These are phyloP conservation scores for Drosophila rufa DNA, from an alignment of 1,140 invertebrate genomes.

Conservation along the genomic window DNA sequence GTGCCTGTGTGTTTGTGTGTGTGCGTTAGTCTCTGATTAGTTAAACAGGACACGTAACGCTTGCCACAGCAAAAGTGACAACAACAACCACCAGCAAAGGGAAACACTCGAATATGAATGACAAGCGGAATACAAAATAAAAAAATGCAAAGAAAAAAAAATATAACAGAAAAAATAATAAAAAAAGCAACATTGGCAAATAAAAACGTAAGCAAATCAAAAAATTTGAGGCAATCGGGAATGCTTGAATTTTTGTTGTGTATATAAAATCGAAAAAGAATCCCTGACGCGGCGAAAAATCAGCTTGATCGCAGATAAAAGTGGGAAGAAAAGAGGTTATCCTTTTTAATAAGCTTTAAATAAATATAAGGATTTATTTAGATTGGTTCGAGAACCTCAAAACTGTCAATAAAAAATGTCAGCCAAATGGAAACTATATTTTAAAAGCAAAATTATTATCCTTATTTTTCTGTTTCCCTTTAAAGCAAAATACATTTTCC, in stretches of 20 bases:
- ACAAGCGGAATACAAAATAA: constrained; percentile 49
- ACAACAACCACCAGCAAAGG: constrained; percentile 32
- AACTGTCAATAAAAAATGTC: too few relatives aligned
- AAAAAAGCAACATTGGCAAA: constrained; percentile 31
- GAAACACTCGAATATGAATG: constrained; percentile 70
- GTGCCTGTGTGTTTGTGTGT: background rate
- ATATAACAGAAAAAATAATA: constrained; percentile 4
- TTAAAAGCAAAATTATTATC: too few relatives aligned
- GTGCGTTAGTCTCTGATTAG: constrained; percentile 55
- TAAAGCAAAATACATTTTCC: background rate
- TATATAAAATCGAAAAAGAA: constrained; percentile 6
- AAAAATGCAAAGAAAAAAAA: constrained; percentile 15
- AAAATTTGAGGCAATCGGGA: constrained; percentile 31
- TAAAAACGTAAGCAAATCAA: constrained; percentile 51
- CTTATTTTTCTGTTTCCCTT: background rate
- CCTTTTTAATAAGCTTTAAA: background rate
- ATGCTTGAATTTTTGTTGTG: constrained; percentile 8
- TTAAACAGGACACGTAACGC: constrained; percentile 75
- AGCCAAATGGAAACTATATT: too few relatives aligned
- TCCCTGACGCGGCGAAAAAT: constrained; percentile 3
- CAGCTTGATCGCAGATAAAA: background rate
- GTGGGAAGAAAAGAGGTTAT: background rate
- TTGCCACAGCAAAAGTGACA: constrained; percentile 69
- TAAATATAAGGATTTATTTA: too few relatives aligned
- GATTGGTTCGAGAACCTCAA: too few relatives aligned